Conservation (phyloP, 2,797 vertebrate species). For the Intellagama lesueurii region DNA sequence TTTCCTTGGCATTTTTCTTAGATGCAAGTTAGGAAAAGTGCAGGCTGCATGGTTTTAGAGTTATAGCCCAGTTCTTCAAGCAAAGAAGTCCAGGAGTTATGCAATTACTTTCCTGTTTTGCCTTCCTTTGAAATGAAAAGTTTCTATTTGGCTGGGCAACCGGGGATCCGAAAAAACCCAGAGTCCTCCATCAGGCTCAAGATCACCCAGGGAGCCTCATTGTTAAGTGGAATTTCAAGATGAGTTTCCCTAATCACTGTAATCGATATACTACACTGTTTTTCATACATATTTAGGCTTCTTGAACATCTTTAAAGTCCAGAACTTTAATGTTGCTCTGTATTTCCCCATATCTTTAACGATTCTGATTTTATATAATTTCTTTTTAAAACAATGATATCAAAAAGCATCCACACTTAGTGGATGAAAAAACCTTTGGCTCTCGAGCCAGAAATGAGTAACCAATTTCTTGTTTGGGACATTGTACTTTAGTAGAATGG, state of each 20-base stretch:
- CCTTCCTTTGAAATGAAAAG: too few species aligned
- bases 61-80: too few species aligned
- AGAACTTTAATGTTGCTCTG: too few species aligned
- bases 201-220: not conserved
- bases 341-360: not conserved
- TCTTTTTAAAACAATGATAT: not conserved
- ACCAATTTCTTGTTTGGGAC: not conserved
- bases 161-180: too few species aligned
- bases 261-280: too few species aligned
- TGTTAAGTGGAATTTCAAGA: not conserved
- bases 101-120: too few species aligned
- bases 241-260: not conserved
- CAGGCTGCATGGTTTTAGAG: too few species aligned
- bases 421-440: not conserved
- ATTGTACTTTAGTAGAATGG: not conserved
- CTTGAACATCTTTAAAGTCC: not conserved
- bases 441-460: conserved; percentile 9
- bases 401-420: not conserved
- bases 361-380: not conserved
- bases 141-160: too few species aligned
- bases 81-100: too few species aligned
- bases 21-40: too few species aligned
- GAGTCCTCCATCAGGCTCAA: not conserved
- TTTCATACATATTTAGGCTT: too few species aligned
- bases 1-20: too few species aligned